Base-by-base conservation (phyloP, 2,797 vertebrate genomes). In the Chrysolophus pictus region DNA sequence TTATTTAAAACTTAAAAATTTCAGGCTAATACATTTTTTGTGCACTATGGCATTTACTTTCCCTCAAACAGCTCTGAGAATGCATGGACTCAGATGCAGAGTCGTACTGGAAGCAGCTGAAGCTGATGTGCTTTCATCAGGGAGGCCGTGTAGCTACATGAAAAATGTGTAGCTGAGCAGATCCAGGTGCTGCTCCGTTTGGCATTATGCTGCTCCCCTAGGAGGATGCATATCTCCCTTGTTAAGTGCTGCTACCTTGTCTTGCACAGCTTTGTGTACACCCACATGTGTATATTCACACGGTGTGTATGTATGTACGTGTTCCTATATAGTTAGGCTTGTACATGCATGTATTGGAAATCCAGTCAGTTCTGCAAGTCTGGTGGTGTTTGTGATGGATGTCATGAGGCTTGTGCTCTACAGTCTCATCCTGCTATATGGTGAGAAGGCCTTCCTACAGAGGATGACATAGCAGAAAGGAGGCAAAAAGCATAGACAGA, bases 121-220 rank as follows among this genome's bases (percentile, higher is more conserved):
- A 9, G 23, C 8, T 41, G 0, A 0, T 6, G 1, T 24, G 17
- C 14, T 64, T 41, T 76, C 11, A 14, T 18, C 24, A 14, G 17
- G 70, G 35, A 14, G 14, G 9, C 16, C 53, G 5, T 55, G 53
- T 31, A 31, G 53, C 53, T 17, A 55, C 53, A 4, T 11, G 53
- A 55, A 31, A 55, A 67, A 35, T 44, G 6, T 6, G 12, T 13
- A 33, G 64, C 42, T 17, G 69, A 71, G 64, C 1, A 62, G 31
- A 29, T 46, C 46, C 7, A 26, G 3, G 35, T 6, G 10, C 5
- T 2, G 19, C 37, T 75, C 15, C 53, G 11, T 56, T 31, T 47
- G 49, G 16, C 46, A 1, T 1, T 41, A 6, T 41, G 22, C 58
- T 59, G 23, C 51, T 65, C 28, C 41, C 5, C 15, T 9, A 22